Base-by-base conservation (phyloP, 2,888 invertebrate species). In the Cybosia mesomella region DNA sequence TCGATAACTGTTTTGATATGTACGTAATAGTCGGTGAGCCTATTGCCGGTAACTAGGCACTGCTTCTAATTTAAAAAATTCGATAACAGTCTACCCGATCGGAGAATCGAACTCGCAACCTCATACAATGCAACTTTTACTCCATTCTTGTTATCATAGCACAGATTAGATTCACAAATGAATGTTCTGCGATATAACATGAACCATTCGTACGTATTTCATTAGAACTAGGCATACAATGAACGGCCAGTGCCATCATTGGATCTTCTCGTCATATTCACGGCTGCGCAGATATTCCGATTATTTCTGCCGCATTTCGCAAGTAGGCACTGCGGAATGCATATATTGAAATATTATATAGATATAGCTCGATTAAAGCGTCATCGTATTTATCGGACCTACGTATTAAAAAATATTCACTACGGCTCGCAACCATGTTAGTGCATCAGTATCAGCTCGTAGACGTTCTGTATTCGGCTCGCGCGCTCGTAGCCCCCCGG, bases 251-350 rank as follows among this genome's bases (percentile, higher is more conserved):
- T 69, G 63, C 68, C 59, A 59, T 80, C 69, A 77, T 68, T 80
- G n/a, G 58, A 49, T 59, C 60, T 21, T 71, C 39, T 64, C 62
- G 22, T 71, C 69, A 64, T 68, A 74, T 68, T 74, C 70, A 77
- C 74, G 67, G 70, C 71, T 74, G 64, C 60, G 64, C 72, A 74
- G 61, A 74, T 71, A 74, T 72, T 75, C 67, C 60, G 61, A 77
- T 66, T 77, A 78, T 73, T 80, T 73, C 66, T 57, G 58, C 78
- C 68, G 66, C 75, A 80, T 78, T 67, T 75, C 73, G 22, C 28
- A 43, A 53, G 43, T 64, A 67, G 64, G 49, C 49, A 49, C 49
- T 49, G 49, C 49, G 49, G 49, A 49, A 49, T 49, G 65, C 71
- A 66, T 68, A 71, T 74, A 77, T 74, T 73, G 69, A 80, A 70